These are phyloP conservation scores for Ochlodes sylvanus DNA, from an alignment of 2,888 invertebrate species.

Conservation along the genomic window DNA sequence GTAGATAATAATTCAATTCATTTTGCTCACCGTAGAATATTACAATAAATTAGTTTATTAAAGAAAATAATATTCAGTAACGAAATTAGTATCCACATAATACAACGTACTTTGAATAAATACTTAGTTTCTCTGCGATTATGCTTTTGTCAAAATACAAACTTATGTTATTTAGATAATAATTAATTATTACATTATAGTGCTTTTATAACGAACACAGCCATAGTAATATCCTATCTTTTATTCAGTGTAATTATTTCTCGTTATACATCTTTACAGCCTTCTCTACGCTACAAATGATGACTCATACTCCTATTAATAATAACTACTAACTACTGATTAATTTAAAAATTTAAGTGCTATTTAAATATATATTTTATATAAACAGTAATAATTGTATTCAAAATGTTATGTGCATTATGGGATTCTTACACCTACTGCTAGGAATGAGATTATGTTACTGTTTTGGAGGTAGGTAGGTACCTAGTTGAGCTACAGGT, in stretches of 20 bases:
- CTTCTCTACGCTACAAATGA: slow-evolving; percentile 21
- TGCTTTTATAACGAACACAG: slow-evolving; percentile 80
- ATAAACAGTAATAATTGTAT: not conserved
- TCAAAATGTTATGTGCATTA: slow-evolving; percentile 16
- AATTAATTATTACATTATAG: slow-evolving; percentile 62
- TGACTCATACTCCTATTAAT: slow-evolving; percentile 11
- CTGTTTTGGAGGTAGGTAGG: not conserved
- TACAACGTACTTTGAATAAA: not conserved
- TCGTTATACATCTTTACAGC: slow-evolving; percentile 32
- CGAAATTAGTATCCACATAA: not conserved
- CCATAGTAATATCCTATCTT: slow-evolving; percentile 74
- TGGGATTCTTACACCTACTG: not conserved
- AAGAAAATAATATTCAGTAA: too few relatives aligned
- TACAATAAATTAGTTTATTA: too few relatives aligned
- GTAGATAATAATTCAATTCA: too few relatives aligned
- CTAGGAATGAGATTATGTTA: slow-evolving; percentile 9
- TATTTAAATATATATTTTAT: slow-evolving; percentile 10
- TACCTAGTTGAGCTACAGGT: not conserved
- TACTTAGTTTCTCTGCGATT: slow-evolving; percentile 10
- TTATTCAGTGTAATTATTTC: slow-evolving; percentile 33
- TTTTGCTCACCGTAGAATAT: too few relatives aligned
- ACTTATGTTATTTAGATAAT: slow-evolving; percentile 51
- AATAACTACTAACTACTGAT: not conserved
- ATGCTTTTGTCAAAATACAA: slow-evolving; percentile 57
- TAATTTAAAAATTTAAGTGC: slow-evolving; percentile 12